Evolutionary conservation across 2,888 invertebrate species (phyloP).

Genomic region (Xanthorhoe designata): DNA sequence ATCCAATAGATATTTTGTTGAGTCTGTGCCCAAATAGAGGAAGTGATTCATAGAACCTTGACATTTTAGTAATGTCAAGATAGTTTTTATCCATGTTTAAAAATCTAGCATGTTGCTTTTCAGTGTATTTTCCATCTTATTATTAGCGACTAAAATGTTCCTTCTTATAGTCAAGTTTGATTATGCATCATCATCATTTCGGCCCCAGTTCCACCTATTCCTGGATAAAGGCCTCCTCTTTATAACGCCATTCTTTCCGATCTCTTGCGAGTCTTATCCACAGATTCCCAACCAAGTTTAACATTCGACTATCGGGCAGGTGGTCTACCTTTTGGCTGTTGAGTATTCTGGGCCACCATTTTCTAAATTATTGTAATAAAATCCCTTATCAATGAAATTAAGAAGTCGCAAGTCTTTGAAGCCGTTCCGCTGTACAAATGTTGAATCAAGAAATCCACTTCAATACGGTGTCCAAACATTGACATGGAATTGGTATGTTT

Average conservation of each 20-base stretch:
- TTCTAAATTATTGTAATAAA: no score
- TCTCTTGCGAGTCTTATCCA: no score
- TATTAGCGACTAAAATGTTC: no score
- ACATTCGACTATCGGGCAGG: no score
- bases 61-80: slow-evolving; percentile 1
- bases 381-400: background rate
- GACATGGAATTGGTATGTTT: slow-evolving; percentile 27
- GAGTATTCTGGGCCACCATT: no score
- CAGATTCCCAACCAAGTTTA: no score
- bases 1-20: background rate
- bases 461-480: slow-evolving; percentile 50
- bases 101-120: background rate
- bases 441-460: slow-evolving; percentile 50
- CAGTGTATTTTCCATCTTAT: background rate
- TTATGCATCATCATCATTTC: no score
- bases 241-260: no score
- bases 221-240: no score
- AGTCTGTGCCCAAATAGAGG: background rate
- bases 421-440: slow-evolving; percentile 25
- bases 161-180: no score
- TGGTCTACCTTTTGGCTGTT: no score
- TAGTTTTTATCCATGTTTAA: background rate
- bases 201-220: no score
- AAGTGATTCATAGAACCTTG: slow-evolving; percentile 2
- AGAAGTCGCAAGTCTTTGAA: background rate